Evolutionary conservation across 2,888 invertebrate genomes (phyloP).

Genomic region (Lymantria dispar): DNA sequence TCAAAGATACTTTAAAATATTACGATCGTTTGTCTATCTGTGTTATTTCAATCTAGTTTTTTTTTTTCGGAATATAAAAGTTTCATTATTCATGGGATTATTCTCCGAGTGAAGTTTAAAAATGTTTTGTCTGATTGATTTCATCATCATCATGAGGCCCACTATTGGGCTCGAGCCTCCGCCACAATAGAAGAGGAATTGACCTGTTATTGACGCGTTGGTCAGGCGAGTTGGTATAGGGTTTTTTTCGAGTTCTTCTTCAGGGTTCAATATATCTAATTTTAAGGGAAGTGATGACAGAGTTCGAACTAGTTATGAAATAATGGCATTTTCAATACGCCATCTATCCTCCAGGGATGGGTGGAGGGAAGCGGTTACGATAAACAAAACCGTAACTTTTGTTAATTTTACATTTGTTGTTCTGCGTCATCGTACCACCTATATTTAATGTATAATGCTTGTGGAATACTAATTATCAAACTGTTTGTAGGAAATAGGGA

Average conservation of each 20-base stretch:
- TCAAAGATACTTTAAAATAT: background rate
- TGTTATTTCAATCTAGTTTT: no score
- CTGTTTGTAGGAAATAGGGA: no score
- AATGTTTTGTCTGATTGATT: no score
- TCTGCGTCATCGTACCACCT: conserved; percentile 15
- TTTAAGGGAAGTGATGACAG: conserved; percentile 8
- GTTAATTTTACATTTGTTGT: conserved; percentile 51
- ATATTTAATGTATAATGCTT: conserved; percentile 1
- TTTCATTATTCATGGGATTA: no score
- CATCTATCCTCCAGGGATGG: conserved; percentile 31
- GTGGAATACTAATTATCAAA: background rate
- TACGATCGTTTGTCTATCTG: background rate
- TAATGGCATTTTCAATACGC: conserved; percentile 28
- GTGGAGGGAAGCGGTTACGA: conserved; percentile 32
- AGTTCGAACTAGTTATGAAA: conserved; percentile 24
- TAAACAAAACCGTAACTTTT: conserved; percentile 62
- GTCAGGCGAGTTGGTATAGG: no score
- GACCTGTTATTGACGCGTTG: no score
- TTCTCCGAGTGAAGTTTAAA: no score
- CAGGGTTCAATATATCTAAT: background rate
- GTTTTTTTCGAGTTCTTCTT: no score
- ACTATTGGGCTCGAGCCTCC: no score
- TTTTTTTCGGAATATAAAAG: no score
- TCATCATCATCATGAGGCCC: no score
- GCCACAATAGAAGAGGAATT: no score